Base-by-base conservation (phyloP, 2,888 invertebrate genomes). In the Teinopalpus imperialis region DNA sequence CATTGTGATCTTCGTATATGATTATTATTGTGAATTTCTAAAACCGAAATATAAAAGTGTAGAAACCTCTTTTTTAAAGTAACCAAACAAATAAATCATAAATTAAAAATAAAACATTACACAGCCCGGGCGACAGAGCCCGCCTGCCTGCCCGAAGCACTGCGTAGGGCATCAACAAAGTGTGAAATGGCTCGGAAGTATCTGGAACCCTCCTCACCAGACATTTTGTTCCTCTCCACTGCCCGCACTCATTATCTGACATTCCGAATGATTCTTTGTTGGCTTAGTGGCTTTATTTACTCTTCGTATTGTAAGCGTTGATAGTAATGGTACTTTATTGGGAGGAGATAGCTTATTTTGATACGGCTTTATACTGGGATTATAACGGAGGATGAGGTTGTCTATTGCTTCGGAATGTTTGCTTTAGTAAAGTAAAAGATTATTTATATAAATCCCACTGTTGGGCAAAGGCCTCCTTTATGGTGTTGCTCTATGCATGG, bases 271-370 rank as follows among this genome's bases (percentile, higher is more conserved):
- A 66, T 74, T 73, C 75, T 77, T 75, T 80, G 75, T 78, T 74
- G 74, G 67, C 69, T 73, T 78, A 81, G 81, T 85, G 77, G 74
- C 83, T 85, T 85, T 83, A 86, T 86, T 85, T 82, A 81, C 76
- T 73, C 59, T 49, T 47, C 43, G 41, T 49, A 43, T 42, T 30
- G 48, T 41, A 40, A 35, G 42, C 47, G 40, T 40, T 40, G 50
- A 47, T 39, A 43, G 41, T 36, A 16, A 46, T 31, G 30, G 35
- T 5, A 48, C 48, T 39, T 36, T 41, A 23, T 26, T 9, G 18
- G 5, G 3, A 29, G 16, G n/a, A 14, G 9, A 21, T 9, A 9
- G n/a, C 26, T 23, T 29, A 35, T 27, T 35, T 29, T 20, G 7
- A 32, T 9, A 21, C 12, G 8, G 14, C 14, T 9, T 21, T 23